Evolutionary conservation across 2,888 invertebrate species (phyloP), one percentile per base, ranked within the genome.

Genomic region (Eugnorisma glareosa): DNA sequence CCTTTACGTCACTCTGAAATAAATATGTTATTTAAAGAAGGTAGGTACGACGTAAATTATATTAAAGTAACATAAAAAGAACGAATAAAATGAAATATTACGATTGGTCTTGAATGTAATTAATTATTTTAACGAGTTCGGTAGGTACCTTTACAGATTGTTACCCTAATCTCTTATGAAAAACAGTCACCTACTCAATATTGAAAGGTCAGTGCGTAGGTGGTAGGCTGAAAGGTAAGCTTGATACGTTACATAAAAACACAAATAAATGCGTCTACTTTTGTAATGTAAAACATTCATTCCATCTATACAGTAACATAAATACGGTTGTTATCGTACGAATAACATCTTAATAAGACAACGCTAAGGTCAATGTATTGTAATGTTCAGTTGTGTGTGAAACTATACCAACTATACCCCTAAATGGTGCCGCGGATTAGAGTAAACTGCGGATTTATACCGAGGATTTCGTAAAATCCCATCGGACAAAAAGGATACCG

Each of bases 381-480:
- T 91, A 89, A 89, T 92, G 92, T 92, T 92, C 90, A 91, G 91
- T 91, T 91, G 90, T 90, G 92, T 93, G 93, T 94, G 90, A 93
- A 94, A 93, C 92, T 92, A 61, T 21, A 21, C 21, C 59, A 94
- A 93, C 92, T 92, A 61, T 21, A 21, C 21, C 59, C 91, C 90
- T 91, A 93, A 93, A 93, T 91, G 88, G 89, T 64, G 89, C 92
- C 92, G 85, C 80, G 79, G 91, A 95, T 96, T 94, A 95, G 93
- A 91, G 87, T 91, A 94, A 94, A 94, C 93, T 92, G 91, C 92
- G 94, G 94, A 94, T 94, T 95, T 96, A 95, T 94, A 90, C 93
- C 87, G 91, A 90, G 94, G 95, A 93, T 95, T 94, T 93, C 91
- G 89, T 88, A 85, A 92, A 94, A 94, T 94, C 93, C 94, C 90